Percentiles rank a stretch among this genome's conserved stretches.
These are phyloP conservation scores for Crypturellus undulatus DNA, from an alignment of 2,113 vertebrate species.

Conservation along the genomic window DNA sequence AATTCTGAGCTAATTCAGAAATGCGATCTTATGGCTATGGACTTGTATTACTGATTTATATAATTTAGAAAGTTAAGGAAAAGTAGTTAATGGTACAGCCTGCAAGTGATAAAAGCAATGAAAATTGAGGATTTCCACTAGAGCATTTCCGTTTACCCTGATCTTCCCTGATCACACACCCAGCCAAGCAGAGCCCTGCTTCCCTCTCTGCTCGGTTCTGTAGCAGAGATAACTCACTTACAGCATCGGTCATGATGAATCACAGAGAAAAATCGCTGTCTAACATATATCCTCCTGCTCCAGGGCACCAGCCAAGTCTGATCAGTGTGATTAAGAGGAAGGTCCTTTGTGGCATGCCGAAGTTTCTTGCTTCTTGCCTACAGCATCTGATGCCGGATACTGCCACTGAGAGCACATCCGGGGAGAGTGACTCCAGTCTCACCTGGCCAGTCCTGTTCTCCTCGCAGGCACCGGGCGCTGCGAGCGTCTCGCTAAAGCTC, in stretches of 20 bases:
- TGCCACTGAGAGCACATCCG: not conserved
- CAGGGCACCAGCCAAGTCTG: not conserved
- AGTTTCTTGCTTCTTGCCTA: not conserved
- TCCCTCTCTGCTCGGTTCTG: not conserved
- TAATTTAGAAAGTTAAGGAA: conserved; percentile 9
- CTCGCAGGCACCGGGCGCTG: not conserved
- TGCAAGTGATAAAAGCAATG: not conserved
- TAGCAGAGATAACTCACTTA: not conserved
- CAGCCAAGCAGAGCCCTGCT: not conserved
- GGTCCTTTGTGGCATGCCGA: rapidly evolving
- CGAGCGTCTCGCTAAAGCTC: not conserved
- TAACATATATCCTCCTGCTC: rapidly evolving
- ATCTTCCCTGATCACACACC: not conserved
- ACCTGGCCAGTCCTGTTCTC: not conserved
- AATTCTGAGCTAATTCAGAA: conserved; percentile 41
- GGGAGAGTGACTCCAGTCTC: not conserved
- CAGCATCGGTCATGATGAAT: not conserved
- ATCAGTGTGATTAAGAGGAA: not conserved
- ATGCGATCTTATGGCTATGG: not conserved
- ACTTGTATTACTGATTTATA: not conserved
- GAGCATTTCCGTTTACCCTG: not conserved
- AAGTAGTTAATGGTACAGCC: not conserved
- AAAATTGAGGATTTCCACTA: not conserved
- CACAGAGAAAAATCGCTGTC: not conserved
- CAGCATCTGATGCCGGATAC: not conserved